Percentiles rank a stretch among this genome's conserved stretches.
Conservation (phyloP, 2,888 invertebrate genomes). For the Clostera curtula region DNA sequence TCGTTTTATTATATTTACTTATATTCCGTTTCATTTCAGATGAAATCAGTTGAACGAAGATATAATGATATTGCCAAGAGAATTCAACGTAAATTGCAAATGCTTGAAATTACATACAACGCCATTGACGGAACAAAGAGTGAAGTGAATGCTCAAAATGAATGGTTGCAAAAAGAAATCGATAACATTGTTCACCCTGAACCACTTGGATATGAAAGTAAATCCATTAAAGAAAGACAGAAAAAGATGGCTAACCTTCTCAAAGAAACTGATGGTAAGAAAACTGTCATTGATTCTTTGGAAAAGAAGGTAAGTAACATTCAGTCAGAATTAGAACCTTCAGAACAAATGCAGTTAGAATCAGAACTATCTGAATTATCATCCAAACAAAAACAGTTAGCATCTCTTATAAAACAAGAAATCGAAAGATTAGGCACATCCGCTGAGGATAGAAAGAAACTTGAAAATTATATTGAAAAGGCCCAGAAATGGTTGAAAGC, state of each 20-base stretch:
- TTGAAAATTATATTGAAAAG: slow-evolving; percentile 86
- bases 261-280: slow-evolving; percentile 90
- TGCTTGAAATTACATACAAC: slow-evolving; percentile 88
- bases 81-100: slow-evolving; percentile 87
- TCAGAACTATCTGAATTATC: slow-evolving; percentile 81
- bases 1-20: too few species aligned
- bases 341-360: slow-evolving; percentile 87
- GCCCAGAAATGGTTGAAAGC: slow-evolving; percentile 87
- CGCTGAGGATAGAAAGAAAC: slow-evolving; percentile 81
- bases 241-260: slow-evolving; percentile 82
- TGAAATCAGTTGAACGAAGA: slow-evolving; percentile 88
- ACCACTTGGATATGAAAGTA: slow-evolving; percentile 84
- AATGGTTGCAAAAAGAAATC: slow-evolving; percentile 86
- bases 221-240: slow-evolving; percentile 83
- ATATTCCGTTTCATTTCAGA: too few species aligned
- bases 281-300: slow-evolving; percentile 86
- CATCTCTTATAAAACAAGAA: slow-evolving; percentile 81
- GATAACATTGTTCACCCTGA: slow-evolving; percentile 78
- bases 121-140: slow-evolving; percentile 86
- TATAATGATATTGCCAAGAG: slow-evolving; percentile 90
- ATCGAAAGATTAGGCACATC: slow-evolving; percentile 82
- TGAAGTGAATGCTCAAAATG: slow-evolving; percentile 85
- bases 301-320: slow-evolving; percentile 89
- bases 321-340: slow-evolving; percentile 88
- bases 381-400: slow-evolving; percentile 83